Conservation (phyloP, 2,797 vertebrate species). For the Aotus griseimembra region DNA sequence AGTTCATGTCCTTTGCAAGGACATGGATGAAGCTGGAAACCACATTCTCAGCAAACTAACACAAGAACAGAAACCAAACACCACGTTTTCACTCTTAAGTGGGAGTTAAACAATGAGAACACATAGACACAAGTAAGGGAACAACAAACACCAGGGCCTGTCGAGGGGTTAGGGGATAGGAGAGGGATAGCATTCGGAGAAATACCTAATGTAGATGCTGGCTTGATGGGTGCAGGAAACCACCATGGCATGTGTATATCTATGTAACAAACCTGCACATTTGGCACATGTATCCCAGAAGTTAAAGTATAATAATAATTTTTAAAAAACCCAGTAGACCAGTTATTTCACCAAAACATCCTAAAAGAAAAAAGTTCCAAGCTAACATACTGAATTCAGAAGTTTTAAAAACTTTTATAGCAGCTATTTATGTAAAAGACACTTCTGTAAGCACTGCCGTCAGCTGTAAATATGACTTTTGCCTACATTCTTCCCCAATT, state of each 20-base stretch:
- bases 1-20: not conserved
- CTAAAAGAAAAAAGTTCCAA: not conserved
- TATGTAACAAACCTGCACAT: not conserved
- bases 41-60: not conserved
- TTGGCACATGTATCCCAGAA: not conserved
- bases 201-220: not conserved
- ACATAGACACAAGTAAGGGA: not conserved
- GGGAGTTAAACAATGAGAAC: not conserved
- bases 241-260: not conserved
- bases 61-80: not conserved
- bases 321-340: not conserved
- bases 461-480: not conserved
- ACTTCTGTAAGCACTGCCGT: not conserved
- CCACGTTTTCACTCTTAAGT: not conserved
- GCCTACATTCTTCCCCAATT: not conserved
- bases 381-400: not conserved
- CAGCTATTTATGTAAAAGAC: not conserved
- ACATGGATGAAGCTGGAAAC: not conserved
- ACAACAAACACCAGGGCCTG: not conserved
- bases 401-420: not conserved
- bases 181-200: not conserved
- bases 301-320: not conserved
- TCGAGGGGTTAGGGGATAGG: not conserved
- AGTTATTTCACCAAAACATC: constrained; percentile 12
- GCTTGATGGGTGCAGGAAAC: not conserved